phyloP scores from a whole-genome alignment of 2,797 vertebrate species.

The Notamacropus eugenii region DNA sequence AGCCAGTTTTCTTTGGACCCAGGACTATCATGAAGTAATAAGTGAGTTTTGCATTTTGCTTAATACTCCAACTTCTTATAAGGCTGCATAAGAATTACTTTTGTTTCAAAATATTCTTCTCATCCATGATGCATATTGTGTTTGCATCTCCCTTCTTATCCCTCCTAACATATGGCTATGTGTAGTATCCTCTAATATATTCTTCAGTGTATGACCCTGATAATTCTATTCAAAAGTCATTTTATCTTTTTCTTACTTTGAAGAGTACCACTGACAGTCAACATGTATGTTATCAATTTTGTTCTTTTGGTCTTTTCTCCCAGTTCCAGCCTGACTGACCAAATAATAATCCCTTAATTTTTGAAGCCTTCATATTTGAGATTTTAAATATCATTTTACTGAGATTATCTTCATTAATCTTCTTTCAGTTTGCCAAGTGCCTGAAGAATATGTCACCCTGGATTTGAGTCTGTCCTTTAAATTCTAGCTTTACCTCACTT shows the following conservation, averaged over 20 bases:
- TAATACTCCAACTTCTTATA: slow-evolving; percentile 47
- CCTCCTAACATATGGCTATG: not conserved
- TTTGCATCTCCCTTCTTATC: not conserved
- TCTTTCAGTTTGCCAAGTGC: not conserved
- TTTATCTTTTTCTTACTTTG: not conserved
- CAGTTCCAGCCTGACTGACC: not conserved
- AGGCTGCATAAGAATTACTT: slow-evolving; percentile 36
- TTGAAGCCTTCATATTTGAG: not conserved
- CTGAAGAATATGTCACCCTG: not conserved
- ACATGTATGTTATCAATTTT: not conserved
- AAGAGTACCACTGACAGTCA: not conserved
- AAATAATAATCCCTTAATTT: not conserved
- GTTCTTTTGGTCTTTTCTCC: not conserved
- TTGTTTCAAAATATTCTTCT: slow-evolving; percentile 33
- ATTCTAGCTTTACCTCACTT: slow-evolving; percentile 1
- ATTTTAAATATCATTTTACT: not conserved
- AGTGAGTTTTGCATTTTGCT: slow-evolving; percentile 31
- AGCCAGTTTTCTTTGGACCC: not conserved
- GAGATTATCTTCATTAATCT: not conserved
- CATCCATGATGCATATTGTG: not conserved
- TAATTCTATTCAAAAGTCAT: not conserved
- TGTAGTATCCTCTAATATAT: not conserved
- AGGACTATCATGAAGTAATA: not conserved
- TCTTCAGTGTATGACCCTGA: not conserved
- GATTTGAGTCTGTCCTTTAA: slow-evolving; percentile 32